Percentiles rank a stretch among this genome's conserved stretches.
Evolutionary conservation across 2,797 vertebrate species (phyloP).

Genomic region (Labroides dimidiatus): DNA sequence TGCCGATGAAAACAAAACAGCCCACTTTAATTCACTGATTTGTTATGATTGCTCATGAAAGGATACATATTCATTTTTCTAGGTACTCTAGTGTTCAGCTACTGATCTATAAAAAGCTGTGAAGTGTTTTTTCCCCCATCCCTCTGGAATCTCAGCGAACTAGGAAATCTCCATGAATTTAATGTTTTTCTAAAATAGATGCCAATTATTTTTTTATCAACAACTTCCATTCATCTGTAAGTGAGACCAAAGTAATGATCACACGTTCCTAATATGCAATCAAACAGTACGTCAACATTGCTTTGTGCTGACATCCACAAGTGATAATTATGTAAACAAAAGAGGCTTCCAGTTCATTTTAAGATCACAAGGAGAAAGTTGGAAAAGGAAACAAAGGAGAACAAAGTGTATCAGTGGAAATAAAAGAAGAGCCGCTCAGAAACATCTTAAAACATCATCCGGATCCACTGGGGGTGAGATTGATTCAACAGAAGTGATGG

Average conservation of each 20-base stretch:
- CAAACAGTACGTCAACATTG: conserved; percentile 67
- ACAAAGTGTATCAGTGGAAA: conserved; percentile 10
- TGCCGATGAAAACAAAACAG: conserved; percentile 25
- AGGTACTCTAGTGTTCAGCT: conserved; percentile 40
- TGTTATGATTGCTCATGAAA: conserved; percentile 44
- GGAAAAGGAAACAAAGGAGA: conserved; percentile 39
- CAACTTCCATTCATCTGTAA: conserved; percentile 57
- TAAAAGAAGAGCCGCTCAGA: conserved; percentile 14
- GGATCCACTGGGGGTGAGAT: conserved; percentile 2
- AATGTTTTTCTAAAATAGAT: conserved; percentile 55
- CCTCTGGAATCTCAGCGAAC: conserved; percentile 52
- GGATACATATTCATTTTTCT: conserved; percentile 25
- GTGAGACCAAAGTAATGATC: conserved; percentile 58
- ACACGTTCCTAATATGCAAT: conserved; percentile 65
- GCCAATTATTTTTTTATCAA: conserved; percentile 62
- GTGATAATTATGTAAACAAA: conserved; percentile 67
- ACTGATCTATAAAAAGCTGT: conserved; percentile 52
- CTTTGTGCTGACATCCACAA: conserved; percentile 63
- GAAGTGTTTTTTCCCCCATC: conserved; percentile 44
- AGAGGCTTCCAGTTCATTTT: conserved; percentile 44
- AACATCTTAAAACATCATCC: conserved; percentile 13
- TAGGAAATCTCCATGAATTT: conserved; percentile 59
- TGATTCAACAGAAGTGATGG: conserved; percentile 29
- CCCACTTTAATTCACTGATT: conserved; percentile 42
- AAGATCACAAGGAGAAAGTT: conserved; percentile 43